These are phyloP conservation scores for Halictus quadricinctus DNA, from an alignment of 2,888 invertebrate genomes.

Conservation along the genomic window DNA sequence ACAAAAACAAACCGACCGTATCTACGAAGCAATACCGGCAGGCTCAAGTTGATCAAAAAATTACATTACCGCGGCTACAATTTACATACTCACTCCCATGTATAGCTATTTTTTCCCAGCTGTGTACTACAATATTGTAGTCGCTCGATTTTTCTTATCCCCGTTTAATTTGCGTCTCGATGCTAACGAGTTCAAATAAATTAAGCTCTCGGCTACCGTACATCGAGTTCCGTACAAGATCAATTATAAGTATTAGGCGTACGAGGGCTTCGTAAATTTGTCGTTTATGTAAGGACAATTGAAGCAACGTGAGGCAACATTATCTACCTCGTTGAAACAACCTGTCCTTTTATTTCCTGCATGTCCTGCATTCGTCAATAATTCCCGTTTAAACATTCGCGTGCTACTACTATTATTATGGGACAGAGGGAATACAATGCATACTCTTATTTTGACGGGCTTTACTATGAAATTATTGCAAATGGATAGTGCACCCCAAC, in stretches of 20 bases:
- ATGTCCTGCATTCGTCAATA: no score
- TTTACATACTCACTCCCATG: slow-evolving; percentile 24
- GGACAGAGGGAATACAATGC: background rate
- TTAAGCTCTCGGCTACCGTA: background rate
- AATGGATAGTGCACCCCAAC: background rate
- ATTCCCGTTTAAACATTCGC: no score
- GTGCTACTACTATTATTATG: no score
- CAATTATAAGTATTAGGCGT: background rate
- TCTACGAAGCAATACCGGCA: background rate
- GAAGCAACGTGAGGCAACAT: background rate
- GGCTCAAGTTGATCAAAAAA: slow-evolving; percentile 39
- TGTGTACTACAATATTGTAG: background rate
- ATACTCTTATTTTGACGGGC: slow-evolving; percentile 1
- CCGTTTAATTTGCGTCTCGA: background rate
- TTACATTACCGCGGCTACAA: slow-evolving; percentile 24
- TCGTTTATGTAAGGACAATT: background rate
- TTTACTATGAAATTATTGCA: slow-evolving; percentile 3
- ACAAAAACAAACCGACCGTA: slow-evolving; percentile 22
- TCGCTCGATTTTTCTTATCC: background rate
- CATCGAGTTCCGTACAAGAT: background rate
- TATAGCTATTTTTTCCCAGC: background rate
- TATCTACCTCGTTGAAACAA: background rate
- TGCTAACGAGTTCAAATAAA: background rate
- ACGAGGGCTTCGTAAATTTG: background rate
- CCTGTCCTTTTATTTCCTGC: background rate